Conservation (phyloP, 2,797 vertebrate genomes). For the Darevskia nairensis region DNA sequence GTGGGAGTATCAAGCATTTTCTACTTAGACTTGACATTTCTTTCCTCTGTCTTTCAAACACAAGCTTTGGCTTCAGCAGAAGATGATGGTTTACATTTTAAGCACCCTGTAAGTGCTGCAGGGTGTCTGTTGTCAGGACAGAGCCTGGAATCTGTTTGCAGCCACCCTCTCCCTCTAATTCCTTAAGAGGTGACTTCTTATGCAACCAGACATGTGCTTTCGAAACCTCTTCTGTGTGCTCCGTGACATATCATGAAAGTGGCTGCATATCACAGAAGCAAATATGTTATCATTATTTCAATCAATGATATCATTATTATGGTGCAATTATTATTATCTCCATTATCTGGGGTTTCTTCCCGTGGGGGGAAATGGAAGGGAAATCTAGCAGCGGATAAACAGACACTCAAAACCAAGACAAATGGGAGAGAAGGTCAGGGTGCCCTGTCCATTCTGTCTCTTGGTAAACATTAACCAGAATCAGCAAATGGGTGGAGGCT, state of each 20-base stretch:
- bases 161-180: not conserved
- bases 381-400: not conserved
- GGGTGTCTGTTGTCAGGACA: too few relatives aligned
- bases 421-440: not conserved
- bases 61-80: not conserved
- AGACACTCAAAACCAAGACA: not conserved
- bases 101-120: not conserved
- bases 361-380: too few relatives aligned
- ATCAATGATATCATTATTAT: not conserved
- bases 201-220: not conserved
- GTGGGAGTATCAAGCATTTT: not conserved
- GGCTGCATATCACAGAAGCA: not conserved
- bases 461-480: not conserved
- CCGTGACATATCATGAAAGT: not conserved
- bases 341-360: not conserved
- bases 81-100: not conserved
- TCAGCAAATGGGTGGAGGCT: not conserved
- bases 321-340: not conserved
- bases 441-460: not conserved
- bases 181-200: not conserved
- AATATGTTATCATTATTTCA: not conserved
- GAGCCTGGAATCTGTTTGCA: not conserved
- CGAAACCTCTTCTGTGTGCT: not conserved
- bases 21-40: not conserved
- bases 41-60: not conserved